Conservation (phyloP, 53 echinoderm and acorn worm species). For the Temnopleurus reevesii region DNA sequence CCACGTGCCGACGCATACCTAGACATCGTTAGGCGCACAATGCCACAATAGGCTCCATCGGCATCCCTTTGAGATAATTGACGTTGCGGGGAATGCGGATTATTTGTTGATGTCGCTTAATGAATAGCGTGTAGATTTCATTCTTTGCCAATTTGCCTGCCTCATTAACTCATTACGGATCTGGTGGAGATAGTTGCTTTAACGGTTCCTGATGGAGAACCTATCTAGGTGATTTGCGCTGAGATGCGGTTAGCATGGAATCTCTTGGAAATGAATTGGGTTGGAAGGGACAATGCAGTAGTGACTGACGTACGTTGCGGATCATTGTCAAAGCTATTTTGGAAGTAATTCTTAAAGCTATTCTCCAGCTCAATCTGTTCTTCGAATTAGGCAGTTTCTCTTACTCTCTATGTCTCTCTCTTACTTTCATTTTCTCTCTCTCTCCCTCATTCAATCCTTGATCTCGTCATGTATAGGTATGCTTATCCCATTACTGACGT, state of each 20-base stretch:
- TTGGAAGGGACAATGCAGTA: background rate
- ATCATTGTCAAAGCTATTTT: background rate
- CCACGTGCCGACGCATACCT: constrained; percentile 4
- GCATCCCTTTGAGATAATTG: constrained; percentile 49
- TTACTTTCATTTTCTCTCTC: background rate
- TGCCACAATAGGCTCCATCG: constrained; percentile 30
- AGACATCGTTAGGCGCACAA: background rate
- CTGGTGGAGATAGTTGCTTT: background rate
- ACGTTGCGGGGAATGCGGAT: constrained; percentile 34
- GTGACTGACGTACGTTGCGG: background rate
- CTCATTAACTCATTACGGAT: constrained; percentile 51
- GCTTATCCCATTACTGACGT: no score
- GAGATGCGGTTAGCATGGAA: background rate
- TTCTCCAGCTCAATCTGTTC: background rate
- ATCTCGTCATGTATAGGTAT: background rate
- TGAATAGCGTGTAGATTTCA: constrained; percentile 51
- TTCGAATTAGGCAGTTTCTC: background rate
- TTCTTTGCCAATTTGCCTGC: constrained; percentile 54
- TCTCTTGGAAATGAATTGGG: background rate
- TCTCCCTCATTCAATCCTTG: background rate
- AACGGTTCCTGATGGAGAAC: background rate
- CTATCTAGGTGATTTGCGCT: background rate
- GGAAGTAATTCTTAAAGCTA: background rate
- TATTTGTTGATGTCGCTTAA: constrained; percentile 50
- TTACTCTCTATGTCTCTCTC: background rate